phyloP scores from a whole-genome alignment of 2,797 vertebrate genomes.

The Cyclopterus lumpus region DNA sequence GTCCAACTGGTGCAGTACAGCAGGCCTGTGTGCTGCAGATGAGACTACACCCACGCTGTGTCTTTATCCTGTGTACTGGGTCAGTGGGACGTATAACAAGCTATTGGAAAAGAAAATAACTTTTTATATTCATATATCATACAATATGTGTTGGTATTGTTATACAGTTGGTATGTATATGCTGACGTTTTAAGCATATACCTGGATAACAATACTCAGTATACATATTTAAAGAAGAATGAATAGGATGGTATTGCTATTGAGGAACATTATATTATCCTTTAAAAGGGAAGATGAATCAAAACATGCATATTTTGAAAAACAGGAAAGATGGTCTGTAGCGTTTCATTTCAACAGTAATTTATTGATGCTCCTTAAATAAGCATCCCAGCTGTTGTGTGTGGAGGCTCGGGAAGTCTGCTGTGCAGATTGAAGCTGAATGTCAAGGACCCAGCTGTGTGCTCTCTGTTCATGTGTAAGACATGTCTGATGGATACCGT shows the following conservation, averaged over 20 bases:
- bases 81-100: neutral
- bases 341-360: neutral
- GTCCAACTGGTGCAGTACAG: conserved; percentile 1
- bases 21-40: conserved; percentile 28
- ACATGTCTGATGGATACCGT: neutral
- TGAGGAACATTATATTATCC: neutral
- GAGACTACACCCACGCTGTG: conserved; percentile 49
- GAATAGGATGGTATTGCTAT: neutral
- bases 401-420: neutral
- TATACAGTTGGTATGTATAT: neutral
- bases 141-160: neutral
- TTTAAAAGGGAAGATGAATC: neutral
- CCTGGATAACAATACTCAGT: neutral
- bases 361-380: neutral
- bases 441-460: neutral
- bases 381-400: neutral
- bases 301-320: neutral
- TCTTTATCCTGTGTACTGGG: conserved; percentile 22
- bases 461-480: neutral
- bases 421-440: neutral
- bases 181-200: neutral
- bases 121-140: neutral
- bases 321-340: neutral
- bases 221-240: neutral
- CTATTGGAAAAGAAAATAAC: neutral